A percentile compares a stretch with the other conserved stretches of the same genome.
Conservation (phyloP, 2,797 vertebrate genomes). For the Zalophus californianus region DNA sequence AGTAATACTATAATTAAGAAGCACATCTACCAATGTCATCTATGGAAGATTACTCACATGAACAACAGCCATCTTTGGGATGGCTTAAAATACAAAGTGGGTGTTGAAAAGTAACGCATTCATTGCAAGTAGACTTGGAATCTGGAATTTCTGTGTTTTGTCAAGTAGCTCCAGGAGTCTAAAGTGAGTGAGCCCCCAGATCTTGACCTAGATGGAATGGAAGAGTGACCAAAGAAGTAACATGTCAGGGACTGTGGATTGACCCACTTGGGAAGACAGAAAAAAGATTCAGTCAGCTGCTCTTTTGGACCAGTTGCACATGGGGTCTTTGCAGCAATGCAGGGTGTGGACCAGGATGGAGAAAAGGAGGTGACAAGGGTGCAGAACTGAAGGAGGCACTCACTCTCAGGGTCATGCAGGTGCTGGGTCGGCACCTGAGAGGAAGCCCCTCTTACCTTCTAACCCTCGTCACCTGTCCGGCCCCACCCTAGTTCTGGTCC, state of each 20-base stretch:
- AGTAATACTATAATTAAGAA: slow-evolving; percentile 76
- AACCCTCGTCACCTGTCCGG: neutral
- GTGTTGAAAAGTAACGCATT: neutral
- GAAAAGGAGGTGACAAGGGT: neutral
- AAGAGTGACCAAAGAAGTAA: neutral
- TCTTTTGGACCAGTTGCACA: neutral
- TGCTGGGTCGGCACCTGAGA: neutral
- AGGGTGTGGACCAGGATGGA: neutral
- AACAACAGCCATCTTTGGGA: neutral
- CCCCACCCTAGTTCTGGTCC: neutral
- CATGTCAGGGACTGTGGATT: neutral
- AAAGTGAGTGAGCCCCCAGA: neutral
- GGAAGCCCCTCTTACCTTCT: neutral
- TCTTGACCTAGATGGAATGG: neutral
- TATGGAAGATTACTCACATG: slow-evolving; percentile 56
- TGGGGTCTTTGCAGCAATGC: neutral
- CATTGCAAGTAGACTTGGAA: neutral
- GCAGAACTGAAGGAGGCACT: neutral
- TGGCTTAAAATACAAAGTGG: neutral
- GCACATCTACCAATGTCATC: neutral
- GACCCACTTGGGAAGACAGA: neutral
- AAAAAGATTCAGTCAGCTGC: neutral
- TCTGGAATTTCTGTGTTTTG: neutral
- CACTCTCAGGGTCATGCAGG: neutral
- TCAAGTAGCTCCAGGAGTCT: neutral